These are phyloP conservation scores for Erpetoichthys calabaricus DNA, from an alignment of 2,797 vertebrate genomes.

Conservation along the genomic window DNA sequence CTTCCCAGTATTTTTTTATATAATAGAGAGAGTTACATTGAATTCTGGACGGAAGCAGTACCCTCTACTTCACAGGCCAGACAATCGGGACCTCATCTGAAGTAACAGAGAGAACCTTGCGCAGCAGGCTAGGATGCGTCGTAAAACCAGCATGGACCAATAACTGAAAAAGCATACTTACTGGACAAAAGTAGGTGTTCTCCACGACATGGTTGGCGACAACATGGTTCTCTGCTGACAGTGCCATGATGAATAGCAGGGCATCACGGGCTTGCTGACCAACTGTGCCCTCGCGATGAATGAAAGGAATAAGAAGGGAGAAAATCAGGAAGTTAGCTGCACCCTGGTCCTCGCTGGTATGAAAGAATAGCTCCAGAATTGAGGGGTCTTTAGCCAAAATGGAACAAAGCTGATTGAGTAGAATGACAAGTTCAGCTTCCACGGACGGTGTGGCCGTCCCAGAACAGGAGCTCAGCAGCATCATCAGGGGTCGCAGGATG, in stretches of 20 bases:
- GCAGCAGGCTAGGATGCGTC: too few species aligned
- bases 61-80: too few species aligned
- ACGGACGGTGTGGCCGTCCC: conserved; percentile 53
- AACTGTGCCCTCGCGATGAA: conserved; percentile 82
- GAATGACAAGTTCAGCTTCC: conserved; percentile 75
- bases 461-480: conserved; percentile 85
- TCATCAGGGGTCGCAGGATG: conserved; percentile 86
- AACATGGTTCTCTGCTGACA: conserved; percentile 78
- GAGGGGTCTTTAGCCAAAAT: conserved; percentile 88
- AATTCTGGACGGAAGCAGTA: too few species aligned
- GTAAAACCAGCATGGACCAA: too few species aligned
- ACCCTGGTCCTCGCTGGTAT: conserved; percentile 93
- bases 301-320: conserved; percentile 91
- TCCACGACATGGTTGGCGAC: conserved; percentile 82
- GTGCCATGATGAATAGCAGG: conserved; percentile 86
- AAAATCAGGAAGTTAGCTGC: conserved; percentile 96
- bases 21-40: too few species aligned
- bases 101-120: too few species aligned
- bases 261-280: conserved; percentile 93
- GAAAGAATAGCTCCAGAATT: conserved; percentile 92
- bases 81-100: too few species aligned
- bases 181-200: conserved; percentile 94
- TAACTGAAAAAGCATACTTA: conserved; percentile 40
- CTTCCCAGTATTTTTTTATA: too few species aligned
- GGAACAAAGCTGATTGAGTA: conserved; percentile 86